These are phyloP conservation scores for Caenorhabditis latens DNA, from an alignment of 1,140 invertebrate genomes.

Conservation along the genomic window DNA sequence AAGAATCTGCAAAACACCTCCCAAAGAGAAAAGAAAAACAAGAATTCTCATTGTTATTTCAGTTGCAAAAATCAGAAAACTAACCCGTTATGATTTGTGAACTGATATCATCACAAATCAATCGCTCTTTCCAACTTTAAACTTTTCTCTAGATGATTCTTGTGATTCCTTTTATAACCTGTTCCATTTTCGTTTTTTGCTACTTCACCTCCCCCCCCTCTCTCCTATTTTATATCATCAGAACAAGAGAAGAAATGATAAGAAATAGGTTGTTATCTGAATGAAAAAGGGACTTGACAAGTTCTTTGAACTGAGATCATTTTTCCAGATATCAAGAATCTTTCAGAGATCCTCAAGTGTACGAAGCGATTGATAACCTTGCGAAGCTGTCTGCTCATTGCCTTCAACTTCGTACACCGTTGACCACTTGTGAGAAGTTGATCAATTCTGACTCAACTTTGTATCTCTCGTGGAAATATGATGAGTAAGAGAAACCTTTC, in stretches of 20 bases:
- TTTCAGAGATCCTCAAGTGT: constrained; percentile 68
- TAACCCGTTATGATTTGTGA: background rate
- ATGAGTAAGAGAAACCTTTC: constrained; percentile 65
- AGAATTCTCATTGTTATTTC: constrained; percentile 10
- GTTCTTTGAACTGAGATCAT: background rate
- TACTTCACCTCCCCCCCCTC: background rate
- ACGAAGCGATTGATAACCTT: constrained; percentile 67
- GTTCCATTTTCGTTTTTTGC: background rate
- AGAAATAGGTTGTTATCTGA: background rate
- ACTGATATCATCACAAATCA: constrained; percentile 19
- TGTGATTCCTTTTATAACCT: constrained; percentile 32
- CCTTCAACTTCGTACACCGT: constrained; percentile 64
- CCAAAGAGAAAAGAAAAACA: background rate
- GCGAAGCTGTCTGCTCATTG: constrained; percentile 59
- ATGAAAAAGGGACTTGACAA: background rate
- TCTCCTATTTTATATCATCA: constrained; percentile 4
- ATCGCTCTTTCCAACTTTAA: background rate
- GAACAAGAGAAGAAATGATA: background rate
- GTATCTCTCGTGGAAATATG: constrained; percentile 72
- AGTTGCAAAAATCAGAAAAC: background rate
- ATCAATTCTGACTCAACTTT: constrained; percentile 69
- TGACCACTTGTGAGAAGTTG: constrained; percentile 69
- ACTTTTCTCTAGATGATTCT: constrained; percentile 24
- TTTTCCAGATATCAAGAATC: background rate
- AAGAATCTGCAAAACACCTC: background rate